A percentile compares a stretch with the other conserved stretches of the same genome.
phyloP scores from a whole-genome alignment of 1,140 invertebrate genomes.

The Chelonus insularis region DNA sequence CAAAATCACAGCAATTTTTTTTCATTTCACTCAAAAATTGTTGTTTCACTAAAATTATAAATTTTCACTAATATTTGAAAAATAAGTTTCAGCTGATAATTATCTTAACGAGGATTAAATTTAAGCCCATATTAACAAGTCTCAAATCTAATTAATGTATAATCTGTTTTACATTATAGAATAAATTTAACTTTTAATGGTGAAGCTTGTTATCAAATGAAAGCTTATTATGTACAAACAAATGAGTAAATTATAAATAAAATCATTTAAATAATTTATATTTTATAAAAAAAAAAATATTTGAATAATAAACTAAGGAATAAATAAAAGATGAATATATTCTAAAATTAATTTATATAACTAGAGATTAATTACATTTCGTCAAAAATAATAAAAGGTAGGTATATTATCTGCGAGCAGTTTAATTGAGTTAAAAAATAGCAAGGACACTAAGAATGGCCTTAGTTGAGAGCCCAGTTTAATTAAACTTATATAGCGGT shows the following conservation, averaged over 20 bases:
- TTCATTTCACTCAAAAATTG: too few species aligned
- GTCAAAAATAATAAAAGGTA: not conserved
- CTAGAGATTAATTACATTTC: not conserved
- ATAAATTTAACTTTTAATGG: not conserved
- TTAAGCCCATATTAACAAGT: too few species aligned
- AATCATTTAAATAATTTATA: not conserved
- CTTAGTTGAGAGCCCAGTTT: not conserved
- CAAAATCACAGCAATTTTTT: too few species aligned
- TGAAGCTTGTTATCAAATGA: not conserved
- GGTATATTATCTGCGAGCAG: not conserved
- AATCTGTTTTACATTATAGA: too few species aligned
- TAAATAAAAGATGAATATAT: too few species aligned
- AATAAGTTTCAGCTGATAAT: too few species aligned
- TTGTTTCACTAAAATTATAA: too few species aligned
- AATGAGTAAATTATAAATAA: too few species aligned
- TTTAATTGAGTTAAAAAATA: slow-evolving; percentile 11
- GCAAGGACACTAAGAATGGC: not conserved
- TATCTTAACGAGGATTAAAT: too few species aligned
- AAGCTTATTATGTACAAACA: not conserved
- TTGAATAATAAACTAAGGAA: not conserved
- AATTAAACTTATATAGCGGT: slow-evolving; percentile 19
- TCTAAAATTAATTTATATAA: too few species aligned
- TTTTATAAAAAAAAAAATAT: not conserved
- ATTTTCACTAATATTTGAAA: too few species aligned
- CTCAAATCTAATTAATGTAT: too few species aligned